Percentiles rank a stretch among this genome's conserved stretches.
These are phyloP conservation scores for Meteorus colon DNA, from an alignment of 2,888 invertebrate species.

Conservation along the genomic window DNA sequence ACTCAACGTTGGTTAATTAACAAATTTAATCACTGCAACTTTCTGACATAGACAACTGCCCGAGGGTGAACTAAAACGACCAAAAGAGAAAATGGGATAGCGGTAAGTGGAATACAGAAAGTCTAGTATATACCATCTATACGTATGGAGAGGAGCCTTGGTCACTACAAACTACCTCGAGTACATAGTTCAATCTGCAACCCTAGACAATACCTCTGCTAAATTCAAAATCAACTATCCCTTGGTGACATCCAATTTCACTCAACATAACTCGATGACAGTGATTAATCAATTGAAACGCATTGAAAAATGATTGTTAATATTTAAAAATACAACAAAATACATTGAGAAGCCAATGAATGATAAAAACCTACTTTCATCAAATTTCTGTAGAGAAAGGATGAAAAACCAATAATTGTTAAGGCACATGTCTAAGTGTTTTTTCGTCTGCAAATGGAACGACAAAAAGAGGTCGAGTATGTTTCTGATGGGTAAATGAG, in stretches of 20 bases:
- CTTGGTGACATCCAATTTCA: constrained; percentile 11
- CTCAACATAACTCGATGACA: neutral
- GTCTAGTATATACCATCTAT: neutral
- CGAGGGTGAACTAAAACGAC: constrained; percentile 13
- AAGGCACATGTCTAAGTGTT: neutral
- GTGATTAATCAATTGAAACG: neutral
- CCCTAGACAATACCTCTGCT: constrained; percentile 8
- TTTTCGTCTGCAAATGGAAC: neutral
- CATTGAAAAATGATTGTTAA: no score
- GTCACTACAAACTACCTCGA: constrained; percentile 11
- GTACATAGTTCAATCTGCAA: constrained; percentile 16
- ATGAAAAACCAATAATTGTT: no score
- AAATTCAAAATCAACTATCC: constrained; percentile 16
- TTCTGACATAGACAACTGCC: constrained; percentile 19
- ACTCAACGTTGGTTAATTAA: constrained; percentile 33
- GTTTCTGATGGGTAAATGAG: neutral
- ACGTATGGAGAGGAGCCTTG: neutral
- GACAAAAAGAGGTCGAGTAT: neutral
- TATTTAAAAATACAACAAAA: no score
- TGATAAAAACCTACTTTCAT: neutral
- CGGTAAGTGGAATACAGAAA: neutral
- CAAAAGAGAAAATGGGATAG: constrained; percentile 5
- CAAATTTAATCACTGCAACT: constrained; percentile 30
- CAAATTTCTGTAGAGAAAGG: neutral
- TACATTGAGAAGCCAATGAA: neutral